phyloP scores from a whole-genome alignment of 2,113 vertebrate genomes.

The Mesoclemmys tuberculata region DNA sequence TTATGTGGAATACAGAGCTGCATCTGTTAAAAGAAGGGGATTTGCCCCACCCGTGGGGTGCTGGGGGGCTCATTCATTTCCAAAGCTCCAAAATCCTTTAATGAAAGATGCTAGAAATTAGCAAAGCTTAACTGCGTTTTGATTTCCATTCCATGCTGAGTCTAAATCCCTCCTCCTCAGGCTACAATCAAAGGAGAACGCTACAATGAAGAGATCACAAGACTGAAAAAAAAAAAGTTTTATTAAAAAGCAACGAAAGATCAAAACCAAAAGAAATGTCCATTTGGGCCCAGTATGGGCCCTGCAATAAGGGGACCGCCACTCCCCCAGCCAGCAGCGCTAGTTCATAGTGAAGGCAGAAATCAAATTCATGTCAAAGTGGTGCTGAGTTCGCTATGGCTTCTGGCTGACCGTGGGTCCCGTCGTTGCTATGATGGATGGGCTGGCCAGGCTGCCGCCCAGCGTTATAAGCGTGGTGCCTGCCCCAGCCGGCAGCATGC shows the following conservation, averaged over 20 bases:
- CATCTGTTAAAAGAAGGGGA: too few relatives aligned
- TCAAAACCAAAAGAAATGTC: background rate
- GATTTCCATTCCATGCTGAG: background rate
- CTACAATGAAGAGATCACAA: fast-evolving
- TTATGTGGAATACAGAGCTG: background rate
- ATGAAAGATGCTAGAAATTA: background rate
- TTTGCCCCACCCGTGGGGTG: background rate
- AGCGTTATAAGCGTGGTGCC: slow-evolving; percentile 26
- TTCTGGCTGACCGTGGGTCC: slow-evolving; percentile 27
- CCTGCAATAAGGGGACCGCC: background rate
- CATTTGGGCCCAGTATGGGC: background rate
- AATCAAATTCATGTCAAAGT: background rate
- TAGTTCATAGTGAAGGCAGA: background rate
- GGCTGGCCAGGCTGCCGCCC: slow-evolving; percentile 16
- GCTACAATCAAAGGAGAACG: fast-evolving
- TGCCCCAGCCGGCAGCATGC: background rate
- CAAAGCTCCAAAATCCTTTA: background rate
- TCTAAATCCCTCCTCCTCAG: background rate
- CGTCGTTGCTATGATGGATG: background rate
- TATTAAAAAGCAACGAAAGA: slow-evolving; percentile 54
- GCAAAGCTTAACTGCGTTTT: background rate
- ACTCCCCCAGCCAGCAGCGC: fast-evolving
- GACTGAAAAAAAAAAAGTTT: background rate
- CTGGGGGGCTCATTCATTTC: background rate
- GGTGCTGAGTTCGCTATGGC: background rate